Conservation (phyloP, 2,113 vertebrate species). For the Phylloscopus trochiloides region DNA sequence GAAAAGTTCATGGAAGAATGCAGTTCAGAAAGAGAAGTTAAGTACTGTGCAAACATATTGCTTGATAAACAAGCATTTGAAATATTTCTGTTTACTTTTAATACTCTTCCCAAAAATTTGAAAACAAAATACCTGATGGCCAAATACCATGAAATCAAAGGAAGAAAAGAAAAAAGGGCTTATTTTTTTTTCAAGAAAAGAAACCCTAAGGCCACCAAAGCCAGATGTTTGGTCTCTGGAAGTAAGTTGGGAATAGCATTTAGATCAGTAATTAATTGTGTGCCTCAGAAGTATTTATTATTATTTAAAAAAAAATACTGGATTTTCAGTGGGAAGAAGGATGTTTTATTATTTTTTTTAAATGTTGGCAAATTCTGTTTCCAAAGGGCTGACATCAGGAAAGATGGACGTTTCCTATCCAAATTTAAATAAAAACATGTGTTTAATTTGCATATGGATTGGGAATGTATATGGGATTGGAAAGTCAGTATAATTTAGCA, state of each 20-base stretch:
- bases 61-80: neutral
- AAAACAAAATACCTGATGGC: neutral
- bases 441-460: neutral
- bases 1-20: neutral
- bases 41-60: neutral
- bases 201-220: neutral
- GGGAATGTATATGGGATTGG: neutral
- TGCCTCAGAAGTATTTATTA: neutral
- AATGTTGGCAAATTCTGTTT: neutral
- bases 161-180: accelerated
- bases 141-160: neutral
- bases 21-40: neutral
- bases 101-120: neutral
- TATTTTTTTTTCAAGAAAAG: neutral
- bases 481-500: neutral
- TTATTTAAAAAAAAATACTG: neutral
- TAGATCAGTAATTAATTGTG: neutral
- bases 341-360: neutral
- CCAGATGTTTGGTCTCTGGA: neutral
- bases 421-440: neutral
- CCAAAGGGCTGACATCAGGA: neutral
- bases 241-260: neutral
- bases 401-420: neutral
- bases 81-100: neutral
- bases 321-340: neutral